Evolutionary conservation across 2,888 invertebrate genomes (phyloP).

Genomic region (Elysia crispata): DNA sequence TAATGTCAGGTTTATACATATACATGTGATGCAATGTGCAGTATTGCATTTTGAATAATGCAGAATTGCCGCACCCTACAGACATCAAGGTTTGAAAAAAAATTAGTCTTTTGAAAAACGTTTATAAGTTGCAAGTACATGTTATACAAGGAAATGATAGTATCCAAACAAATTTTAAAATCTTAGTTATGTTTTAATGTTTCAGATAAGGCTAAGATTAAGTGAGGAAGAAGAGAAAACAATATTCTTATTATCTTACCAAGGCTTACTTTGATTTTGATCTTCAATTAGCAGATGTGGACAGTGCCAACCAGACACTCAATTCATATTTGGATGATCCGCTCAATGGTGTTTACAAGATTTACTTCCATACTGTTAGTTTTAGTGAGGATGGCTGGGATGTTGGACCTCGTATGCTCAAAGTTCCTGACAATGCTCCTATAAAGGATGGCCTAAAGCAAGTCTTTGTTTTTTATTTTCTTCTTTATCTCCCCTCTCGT

Average conservation of each 20-base stretch:
- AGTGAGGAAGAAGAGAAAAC: too few relatives aligned
- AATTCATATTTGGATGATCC: conserved; percentile 45
- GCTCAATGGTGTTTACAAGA: conserved; percentile 47
- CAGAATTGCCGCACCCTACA: not conserved
- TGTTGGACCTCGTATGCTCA: not conserved
- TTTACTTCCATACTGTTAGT: conserved; percentile 53
- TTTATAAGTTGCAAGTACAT: too few relatives aligned
- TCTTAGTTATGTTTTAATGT: not conserved
- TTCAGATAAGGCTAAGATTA: not conserved
- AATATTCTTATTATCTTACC: not conserved
- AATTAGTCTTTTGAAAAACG: too few relatives aligned
- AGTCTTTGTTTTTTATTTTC: conserved; percentile 15
- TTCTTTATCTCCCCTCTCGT: not conserved
- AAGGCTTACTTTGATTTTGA: not conserved
- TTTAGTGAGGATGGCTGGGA: conserved; percentile 32
- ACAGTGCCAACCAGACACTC: conserved; percentile 34
- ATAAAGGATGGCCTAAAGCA: too few relatives aligned
- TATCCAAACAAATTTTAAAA: too few relatives aligned
- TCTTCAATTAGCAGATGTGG: conserved; percentile 32
- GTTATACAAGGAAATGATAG: too few relatives aligned
- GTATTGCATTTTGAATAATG: not conserved
- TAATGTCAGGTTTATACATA: too few relatives aligned
- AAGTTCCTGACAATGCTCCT: not conserved
- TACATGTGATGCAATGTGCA: too few relatives aligned
- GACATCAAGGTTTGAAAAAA: not conserved